Base-by-base conservation (phyloP, 2,113 vertebrate species). In the Mustela lutreola region DNA sequence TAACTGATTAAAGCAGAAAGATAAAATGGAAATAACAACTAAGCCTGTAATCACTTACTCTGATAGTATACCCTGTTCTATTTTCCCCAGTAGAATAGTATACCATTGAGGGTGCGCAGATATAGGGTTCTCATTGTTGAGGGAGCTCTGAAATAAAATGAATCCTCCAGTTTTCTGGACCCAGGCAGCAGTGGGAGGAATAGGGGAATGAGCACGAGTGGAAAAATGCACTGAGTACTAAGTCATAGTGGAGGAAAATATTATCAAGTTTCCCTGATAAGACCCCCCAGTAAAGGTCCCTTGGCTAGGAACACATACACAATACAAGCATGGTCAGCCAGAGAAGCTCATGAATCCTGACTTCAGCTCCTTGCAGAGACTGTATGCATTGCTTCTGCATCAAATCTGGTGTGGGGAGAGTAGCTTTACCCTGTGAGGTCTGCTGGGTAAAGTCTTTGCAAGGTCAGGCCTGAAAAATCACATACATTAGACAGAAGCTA, bases 321-420 rank as follows among this genome's bases (percentile, higher is more conserved):
- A 15, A 15, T 5, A 67, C 36, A 19, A 22, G 19, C 4, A 45
- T n/a, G 36, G 14, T 26, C 42, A 62, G 33, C 24, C 26, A 62
- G 24, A 33, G 10, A 11, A 1, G n/a, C 14, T 65, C 2, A n/a
- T 39, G 15, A 36, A 11, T 36, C 18, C 33, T 83, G 60, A 50
- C 12, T 22, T 1, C 6, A 56, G 2, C 4, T 36, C 0, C 1
- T 11, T 70, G 28, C 11, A 3, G 48, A 75, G 36, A 31, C 10
- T 15, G 2, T 14, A 5, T n/a, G 7, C 56, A 1, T 19, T 65
- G 31, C 2, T 1, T 31, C 3, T 33, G 1, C 31, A 2, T 31
- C 9, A 33, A 39, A 12, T 21, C 33, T 79, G 50, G 11, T 33
- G 5, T 53, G 28, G 26, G 16, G 9, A 24, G 12, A 22, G 2